Conservation (phyloP, 2,113 vertebrate species). For the Dolichotis patagonum region DNA sequence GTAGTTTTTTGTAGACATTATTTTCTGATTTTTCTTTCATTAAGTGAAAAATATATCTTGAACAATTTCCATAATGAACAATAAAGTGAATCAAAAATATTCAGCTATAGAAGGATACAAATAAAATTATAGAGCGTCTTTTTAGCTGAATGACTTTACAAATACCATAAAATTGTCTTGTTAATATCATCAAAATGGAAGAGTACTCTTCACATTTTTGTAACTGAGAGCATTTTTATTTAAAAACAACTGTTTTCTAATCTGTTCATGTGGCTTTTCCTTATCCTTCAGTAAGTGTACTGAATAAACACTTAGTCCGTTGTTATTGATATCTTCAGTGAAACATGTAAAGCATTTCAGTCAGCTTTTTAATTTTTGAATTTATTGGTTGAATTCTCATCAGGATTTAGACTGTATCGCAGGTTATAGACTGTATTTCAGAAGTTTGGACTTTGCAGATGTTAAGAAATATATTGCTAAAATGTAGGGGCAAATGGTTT, state of each 20-base stretch:
- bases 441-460: background rate
- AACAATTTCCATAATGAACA: background rate
- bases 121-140: background rate
- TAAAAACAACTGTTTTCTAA: background rate
- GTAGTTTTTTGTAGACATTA: background rate
- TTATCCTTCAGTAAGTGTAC: constrained; percentile 44
- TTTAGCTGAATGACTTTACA: background rate
- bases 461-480: constrained; percentile 42
- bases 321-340: constrained; percentile 76
- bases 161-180: constrained; percentile 7
- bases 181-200: background rate
- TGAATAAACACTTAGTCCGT: constrained; percentile 83
- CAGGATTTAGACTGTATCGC: background rate
- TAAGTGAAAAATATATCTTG: background rate
- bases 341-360: constrained; percentile 70
- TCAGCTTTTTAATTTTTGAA: background rate
- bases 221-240: background rate
- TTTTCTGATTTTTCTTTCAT: background rate
- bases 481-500: constrained; percentile 43
- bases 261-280: constrained; percentile 61
- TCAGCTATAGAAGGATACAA: background rate
- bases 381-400: constrained; percentile 38
- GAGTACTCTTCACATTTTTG: constrained; percentile 47
- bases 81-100: background rate
- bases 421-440: background rate